Conservation (phyloP, 2,888 invertebrate species). For the Ramazzottius varieornatus region DNA sequence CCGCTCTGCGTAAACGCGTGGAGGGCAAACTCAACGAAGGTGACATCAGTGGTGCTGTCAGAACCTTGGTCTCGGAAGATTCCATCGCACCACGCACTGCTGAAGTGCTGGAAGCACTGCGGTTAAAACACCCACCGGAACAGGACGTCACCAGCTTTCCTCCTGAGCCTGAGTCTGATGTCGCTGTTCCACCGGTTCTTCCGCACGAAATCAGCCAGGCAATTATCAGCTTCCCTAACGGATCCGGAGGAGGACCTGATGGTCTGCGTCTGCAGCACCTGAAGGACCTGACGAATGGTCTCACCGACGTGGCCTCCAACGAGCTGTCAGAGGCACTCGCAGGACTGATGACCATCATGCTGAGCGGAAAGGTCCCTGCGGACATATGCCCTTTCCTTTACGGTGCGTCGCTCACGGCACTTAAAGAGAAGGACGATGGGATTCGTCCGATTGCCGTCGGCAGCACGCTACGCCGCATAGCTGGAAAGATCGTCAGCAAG, state of each 20-base stretch:
- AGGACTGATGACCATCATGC: neutral
- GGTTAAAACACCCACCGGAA: neutral
- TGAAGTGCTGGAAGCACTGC: neutral
- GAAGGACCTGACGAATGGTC: neutral
- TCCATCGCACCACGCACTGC: neutral
- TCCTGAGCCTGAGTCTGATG: neutral
- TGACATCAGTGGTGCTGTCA: neutral
- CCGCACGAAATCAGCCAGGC: neutral
- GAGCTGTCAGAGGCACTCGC: neutral
- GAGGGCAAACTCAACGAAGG: neutral
- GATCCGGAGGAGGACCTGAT: neutral
- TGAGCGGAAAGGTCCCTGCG: neutral
- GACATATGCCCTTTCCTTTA: neutral
- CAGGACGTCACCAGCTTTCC: neutral
- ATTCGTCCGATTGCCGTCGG: neutral
- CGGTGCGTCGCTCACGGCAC: neutral
- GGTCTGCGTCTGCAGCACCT: neutral
- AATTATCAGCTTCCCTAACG: neutral
- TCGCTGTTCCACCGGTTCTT: neutral
- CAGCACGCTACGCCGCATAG: neutral
- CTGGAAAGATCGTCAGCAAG: neutral
- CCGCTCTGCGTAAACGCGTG: neutral
- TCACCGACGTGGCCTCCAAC: neutral
- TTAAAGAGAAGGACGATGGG: neutral
- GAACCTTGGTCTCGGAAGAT: neutral